Evolutionary conservation across 1,140 invertebrate species (phyloP).

Genomic region (Neelides sp.): DNA sequence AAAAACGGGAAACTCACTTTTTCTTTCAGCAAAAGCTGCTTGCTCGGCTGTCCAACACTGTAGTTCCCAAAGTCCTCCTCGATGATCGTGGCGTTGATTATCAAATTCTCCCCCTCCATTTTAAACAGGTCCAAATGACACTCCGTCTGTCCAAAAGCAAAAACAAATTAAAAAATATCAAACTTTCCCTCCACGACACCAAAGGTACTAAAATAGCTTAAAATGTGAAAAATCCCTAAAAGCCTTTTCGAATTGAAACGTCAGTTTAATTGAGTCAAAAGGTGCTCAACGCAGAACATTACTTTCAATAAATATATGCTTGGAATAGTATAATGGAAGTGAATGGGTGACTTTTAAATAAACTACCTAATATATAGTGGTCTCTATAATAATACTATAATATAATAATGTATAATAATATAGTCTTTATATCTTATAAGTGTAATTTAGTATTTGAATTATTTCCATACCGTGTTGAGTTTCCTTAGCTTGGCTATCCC

Average conservation of each 20-base stretch:
- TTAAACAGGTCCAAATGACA: conserved; percentile 71
- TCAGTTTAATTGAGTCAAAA: no score
- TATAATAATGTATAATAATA: background rate
- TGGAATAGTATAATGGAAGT: no score
- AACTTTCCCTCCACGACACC: no score
- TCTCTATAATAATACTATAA: no score
- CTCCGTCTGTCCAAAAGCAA: conserved; percentile 50
- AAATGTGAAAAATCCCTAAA: no score
- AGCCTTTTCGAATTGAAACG: no score
- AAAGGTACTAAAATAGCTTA: no score
- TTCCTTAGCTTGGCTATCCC: conserved; percentile 21
- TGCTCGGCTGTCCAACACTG: conserved; percentile 27
- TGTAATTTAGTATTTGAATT: conserved; percentile 3
- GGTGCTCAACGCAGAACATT: no score
- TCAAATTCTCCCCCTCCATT: conserved; percentile 70
- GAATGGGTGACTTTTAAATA: no score
- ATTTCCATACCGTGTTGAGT: conserved; percentile 26
- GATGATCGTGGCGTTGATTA: conserved; percentile 63
- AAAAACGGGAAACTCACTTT: conserved; percentile 43
- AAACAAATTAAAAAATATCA: no score
- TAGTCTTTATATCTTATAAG: background rate
- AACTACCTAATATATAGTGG: no score
- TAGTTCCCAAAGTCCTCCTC: conserved; percentile 45
- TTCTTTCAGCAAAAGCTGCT: conserved; percentile 47
- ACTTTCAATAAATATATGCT: no score